Base-by-base conservation (phyloP, 2,888 invertebrate species). In the Ectemnius lituratus region DNA sequence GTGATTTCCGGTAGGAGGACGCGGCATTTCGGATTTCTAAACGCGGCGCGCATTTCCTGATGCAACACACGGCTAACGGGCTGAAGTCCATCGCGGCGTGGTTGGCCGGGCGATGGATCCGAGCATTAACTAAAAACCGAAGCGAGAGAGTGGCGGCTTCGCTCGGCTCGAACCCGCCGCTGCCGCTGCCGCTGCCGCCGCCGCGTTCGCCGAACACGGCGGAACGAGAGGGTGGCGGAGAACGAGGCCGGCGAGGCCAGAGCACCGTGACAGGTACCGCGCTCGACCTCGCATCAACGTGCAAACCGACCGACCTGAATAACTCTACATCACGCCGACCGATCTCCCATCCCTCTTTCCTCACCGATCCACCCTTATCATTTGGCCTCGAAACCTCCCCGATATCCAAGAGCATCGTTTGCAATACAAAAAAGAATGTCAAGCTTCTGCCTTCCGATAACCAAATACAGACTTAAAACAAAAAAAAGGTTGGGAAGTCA, bases 51-150 rank as follows among this genome's bases (percentile, higher is more conserved):
- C 73, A 71, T 75, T 71, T 69, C 76, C 60, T 63, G 78, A 80
- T 71, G 73, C 68, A 75, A 70, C 71, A 70, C 71, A 62, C 73
- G 78, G 81, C 68, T 78, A 80, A 81, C 75, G 80, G 80, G 81
- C 80, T 80, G 82, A 81, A 83, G 83, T 83, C 81, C 76, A 81
- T 83, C 83, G 83, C 83, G 81, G 68, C 77, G 82, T 73, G 82
- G 79, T 79, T 63, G 77, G 79, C 72, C 74, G 69, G 79, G 81
- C 78, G 83, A 84, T 76, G 80, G 78, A 82, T 73, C 76, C 81
- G 83, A 85, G 85, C 86, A 88, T 88, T 88, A 87, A 87, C 88
- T 88, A 87, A 88, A 88, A 88, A 85, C 86, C 86, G 86, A 87
- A 84, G 80, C 84, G 86, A 82, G 86, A 82, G 76, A 37, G 37